phyloP scores from a whole-genome alignment of 2,888 invertebrate species.

The Hermaeophaga mercurialis region DNA sequence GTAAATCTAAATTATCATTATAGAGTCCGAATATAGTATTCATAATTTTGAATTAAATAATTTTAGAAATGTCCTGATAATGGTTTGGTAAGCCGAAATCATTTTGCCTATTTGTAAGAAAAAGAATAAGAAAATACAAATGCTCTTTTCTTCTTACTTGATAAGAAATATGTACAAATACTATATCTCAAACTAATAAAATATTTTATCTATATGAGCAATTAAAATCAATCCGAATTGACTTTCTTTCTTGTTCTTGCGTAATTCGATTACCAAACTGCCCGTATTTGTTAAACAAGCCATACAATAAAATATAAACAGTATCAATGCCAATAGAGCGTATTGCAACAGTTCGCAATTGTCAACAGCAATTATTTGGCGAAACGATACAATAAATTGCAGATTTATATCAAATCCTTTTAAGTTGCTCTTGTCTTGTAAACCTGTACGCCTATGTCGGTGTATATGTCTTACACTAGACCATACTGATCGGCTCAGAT shows the following conservation, averaged over 20 bases:
- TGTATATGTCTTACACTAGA: slow-evolving; percentile 24
- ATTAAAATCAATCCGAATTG: too few species aligned
- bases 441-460: slow-evolving; percentile 10
- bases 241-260: background rate
- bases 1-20: too few species aligned
- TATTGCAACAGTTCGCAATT: background rate
- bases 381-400: slow-evolving; percentile 15
- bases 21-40: too few species aligned
- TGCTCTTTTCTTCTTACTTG: too few species aligned
- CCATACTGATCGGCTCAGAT: slow-evolving; percentile 37
- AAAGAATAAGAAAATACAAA: too few species aligned
- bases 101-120: too few species aligned
- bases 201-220: too few species aligned
- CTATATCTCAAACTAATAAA: too few species aligned
- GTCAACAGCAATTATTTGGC: slow-evolving; percentile 9
- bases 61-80: too few species aligned
- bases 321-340: slow-evolving; percentile 3
- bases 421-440: slow-evolving; percentile 14
- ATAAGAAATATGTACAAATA: too few species aligned
- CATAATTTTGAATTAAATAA: too few species aligned
- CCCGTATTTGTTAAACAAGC: slow-evolving; percentile 1
- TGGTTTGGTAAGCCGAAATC: too few species aligned
- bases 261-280: slow-evolving; percentile 10
- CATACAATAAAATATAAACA: slow-evolving; percentile 5
- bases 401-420: slow-evolving; percentile 24